Evolutionary conservation across 64 coral and sea anemone genomes (phyloP).

Genomic region (Pocillopora verrucosa): DNA sequence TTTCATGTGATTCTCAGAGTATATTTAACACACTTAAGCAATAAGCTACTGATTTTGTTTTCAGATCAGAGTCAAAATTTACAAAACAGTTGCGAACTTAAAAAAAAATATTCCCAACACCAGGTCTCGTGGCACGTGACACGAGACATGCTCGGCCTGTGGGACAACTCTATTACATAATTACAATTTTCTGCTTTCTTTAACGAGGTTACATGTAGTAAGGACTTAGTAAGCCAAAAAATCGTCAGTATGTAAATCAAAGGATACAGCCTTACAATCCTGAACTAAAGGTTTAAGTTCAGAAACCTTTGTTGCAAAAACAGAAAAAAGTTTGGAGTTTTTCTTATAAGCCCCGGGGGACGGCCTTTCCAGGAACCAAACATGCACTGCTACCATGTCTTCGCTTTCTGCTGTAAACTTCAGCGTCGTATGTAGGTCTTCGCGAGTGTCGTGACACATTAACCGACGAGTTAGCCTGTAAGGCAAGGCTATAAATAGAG

Average conservation of each 20-base stretch:
- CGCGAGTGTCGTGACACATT: slow-evolving; percentile 2
- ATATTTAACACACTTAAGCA: too few species aligned
- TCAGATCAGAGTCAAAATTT: too few species aligned
- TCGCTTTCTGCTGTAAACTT: slow-evolving; percentile 14
- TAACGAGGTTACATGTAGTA: too few species aligned
- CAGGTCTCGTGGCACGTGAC: too few species aligned
- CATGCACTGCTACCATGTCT: slow-evolving; percentile 9
- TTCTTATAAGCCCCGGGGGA: slow-evolving; percentile 15
- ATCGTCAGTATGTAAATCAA: background rate
- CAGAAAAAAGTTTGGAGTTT: background rate
- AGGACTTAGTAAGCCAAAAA: too few species aligned
- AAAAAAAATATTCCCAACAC: too few species aligned
- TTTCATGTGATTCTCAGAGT: too few species aligned
- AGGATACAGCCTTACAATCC: slow-evolving; percentile 1
- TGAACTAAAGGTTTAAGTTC: slow-evolving; percentile 16
- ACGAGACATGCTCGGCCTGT: too few species aligned
- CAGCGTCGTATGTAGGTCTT: background rate
- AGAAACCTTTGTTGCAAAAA: background rate
- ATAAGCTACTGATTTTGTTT: too few species aligned
- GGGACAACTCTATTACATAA: too few species aligned
- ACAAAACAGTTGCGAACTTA: too few species aligned
- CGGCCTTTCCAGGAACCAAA: slow-evolving; percentile 37
- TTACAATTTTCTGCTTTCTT: too few species aligned
- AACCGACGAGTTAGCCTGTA: slow-evolving; percentile 14
- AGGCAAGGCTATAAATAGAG: slow-evolving; percentile 22